A percentile compares a stretch with the other conserved stretches of the same genome.
Conservation (phyloP, 2,888 invertebrate species). For the Mystacides longicornis region DNA sequence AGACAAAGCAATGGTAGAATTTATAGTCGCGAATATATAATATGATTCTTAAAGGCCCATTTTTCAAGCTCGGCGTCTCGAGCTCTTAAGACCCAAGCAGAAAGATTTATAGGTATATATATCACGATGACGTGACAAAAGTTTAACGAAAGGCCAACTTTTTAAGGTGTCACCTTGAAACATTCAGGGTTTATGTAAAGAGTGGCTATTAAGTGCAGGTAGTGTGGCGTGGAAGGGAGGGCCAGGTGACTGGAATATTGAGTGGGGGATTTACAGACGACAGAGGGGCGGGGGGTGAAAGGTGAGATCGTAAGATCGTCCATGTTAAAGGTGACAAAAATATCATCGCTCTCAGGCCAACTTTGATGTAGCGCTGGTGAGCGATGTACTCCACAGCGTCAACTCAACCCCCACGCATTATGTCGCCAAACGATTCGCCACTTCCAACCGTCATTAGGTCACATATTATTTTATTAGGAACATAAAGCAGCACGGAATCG, state of each 20-base stretch:
- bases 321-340: constrained; percentile 3
- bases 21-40: too few relatives aligned
- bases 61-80: too few relatives aligned
- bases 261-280: constrained; percentile 2
- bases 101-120: constrained; percentile 6
- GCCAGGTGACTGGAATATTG: constrained; percentile 7
- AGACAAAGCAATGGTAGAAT: too few relatives aligned
- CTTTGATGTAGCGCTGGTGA: neutral
- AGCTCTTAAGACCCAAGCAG: neutral
- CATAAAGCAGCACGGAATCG: too few relatives aligned
- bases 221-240: neutral
- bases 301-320: constrained; percentile 3
- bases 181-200: constrained; percentile 10
- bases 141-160: constrained; percentile 6
- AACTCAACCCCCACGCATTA: too few relatives aligned
- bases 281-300: neutral
- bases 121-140: constrained; percentile 4
- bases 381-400: too few relatives aligned
- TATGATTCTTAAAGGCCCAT: too few relatives aligned
- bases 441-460: too few relatives aligned
- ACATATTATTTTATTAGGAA: too few relatives aligned
- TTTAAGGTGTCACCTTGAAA: constrained; percentile 7
- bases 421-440: too few relatives aligned
- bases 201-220: constrained; percentile 7
- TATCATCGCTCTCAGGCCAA: neutral